Evolutionary conservation across 2,888 invertebrate species (phyloP), one percentile per base, ranked within the genome.

Genomic region (Heliconius aoede): DNA sequence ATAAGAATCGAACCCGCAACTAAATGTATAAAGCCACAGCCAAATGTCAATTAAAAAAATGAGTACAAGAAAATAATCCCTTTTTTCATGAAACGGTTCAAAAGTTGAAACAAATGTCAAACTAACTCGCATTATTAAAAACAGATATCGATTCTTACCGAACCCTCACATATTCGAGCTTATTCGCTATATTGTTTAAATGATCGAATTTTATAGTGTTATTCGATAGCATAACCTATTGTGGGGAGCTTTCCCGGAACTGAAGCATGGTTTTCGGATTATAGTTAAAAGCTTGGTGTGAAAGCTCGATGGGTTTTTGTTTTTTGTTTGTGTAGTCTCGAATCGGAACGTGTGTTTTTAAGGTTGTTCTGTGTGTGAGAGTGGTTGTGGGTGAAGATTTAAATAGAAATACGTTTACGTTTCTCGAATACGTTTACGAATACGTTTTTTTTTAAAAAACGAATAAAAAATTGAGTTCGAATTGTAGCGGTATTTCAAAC

Each of bases 101-200:
- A 64, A n/a, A 64, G 32, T 21, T n/a, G 32, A 30, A 58, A 24
- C 11, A n/a, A n/a, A 24, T 3, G n/a, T n/a, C n/a, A n/a, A n/a
- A n/a, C n/a, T n/a, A n/a, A n/a, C n/a, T n/a, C n/a, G n/a, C n/a
- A n/a, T n/a, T n/a, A n/a, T n/a, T n/a, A n/a, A n/a, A 64, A 64
- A 64, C 46, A 67, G 46, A 28, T 21, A 67, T 46, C 3, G 40
- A 28, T 28, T 46, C 46, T 40, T 46, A 46, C 46, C 8, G 21
- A 46, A 67, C 26, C 67, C 46, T 18, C 67, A 46, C 67, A 26
- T 67, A 67, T 46, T 21, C 1, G 67, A 67, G 40, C 46, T 67
- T 28, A 28, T 67, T 21, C 46, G 1, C 46, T 21, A 67, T 46
- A 46, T 28, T 28, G 18, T 46, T 7, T 26, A 24, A 5, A 67